Base-by-base conservation (phyloP, 1,140 invertebrate genomes). In the Rhyacophila brunnea region DNA sequence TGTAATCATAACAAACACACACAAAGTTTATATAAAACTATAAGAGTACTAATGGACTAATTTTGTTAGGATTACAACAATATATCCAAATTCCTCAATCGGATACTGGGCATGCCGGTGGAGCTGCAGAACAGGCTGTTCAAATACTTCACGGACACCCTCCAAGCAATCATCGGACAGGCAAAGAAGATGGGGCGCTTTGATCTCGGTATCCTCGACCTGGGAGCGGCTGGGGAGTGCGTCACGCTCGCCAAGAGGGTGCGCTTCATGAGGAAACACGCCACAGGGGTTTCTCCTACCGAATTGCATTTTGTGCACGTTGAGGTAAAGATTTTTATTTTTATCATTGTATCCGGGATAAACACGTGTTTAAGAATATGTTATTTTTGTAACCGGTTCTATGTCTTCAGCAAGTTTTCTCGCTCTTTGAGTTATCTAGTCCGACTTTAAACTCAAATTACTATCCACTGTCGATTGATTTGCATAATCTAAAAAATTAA, bases 31-130 rank as follows among this genome's bases (percentile, higher is more conserved):
- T n/a, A n/a, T n/a, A n/a, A n/a, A n/a, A n/a, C n/a, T n/a, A n/a
- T n/a, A n/a, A n/a, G 18, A 19, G 36, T 7, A 40, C 4, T 50
- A 15, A 34, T 50, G 28, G 9, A 50, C 10, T 11, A 7, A 43
- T 6, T 43, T 6, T 64, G 55, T 6, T 66, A 79, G 78, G 96
- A 99, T 68, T 95, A 95, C 71, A 94, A 93, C 71, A 97, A 97
- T 73, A 98, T 99, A 84, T 94, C 92, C 59, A 99, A 98, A 79
- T 99, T 99, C 79, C 83, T 99, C 11, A 99, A 99, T 73, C 81
- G 98, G 63, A 95, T 99, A 65, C 81, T 99, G 13, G 97, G 97
- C 14, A 94, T 99, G 87, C 92, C 93, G 0, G 96, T 99, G 1
- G 91, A 95, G 20, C 72, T 98, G 51, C 98, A 99, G 77, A 99